phyloP scores from a whole-genome alignment of 1,140 invertebrate genomes.

The Panagrolaimus sp. region DNA sequence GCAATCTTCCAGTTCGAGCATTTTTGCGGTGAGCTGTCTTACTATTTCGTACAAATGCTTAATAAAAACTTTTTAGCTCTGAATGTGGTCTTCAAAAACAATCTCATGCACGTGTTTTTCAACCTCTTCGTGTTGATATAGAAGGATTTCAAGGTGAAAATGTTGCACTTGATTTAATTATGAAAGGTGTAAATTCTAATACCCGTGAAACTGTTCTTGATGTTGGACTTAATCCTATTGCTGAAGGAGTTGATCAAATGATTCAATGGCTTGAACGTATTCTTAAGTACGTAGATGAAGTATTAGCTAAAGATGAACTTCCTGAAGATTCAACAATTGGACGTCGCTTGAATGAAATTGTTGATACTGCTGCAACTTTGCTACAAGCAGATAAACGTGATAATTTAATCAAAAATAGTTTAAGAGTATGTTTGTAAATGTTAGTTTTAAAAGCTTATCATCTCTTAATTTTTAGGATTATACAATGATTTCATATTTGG shows the following conservation, averaged over 20 bases:
- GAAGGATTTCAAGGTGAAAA: slow-evolving; percentile 51
- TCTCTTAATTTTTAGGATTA: slow-evolving; percentile 42
- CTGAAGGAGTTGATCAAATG: slow-evolving; percentile 37
- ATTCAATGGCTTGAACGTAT: slow-evolving; percentile 48
- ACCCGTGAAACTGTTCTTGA: slow-evolving; percentile 43
- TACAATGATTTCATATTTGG: slow-evolving; percentile 55
- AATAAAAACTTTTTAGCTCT: not conserved
- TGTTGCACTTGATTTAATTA: slow-evolving; percentile 44
- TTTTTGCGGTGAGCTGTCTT: slow-evolving; percentile 47
- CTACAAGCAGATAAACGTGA: slow-evolving; percentile 52
- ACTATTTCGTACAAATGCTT: too few relatives aligned
- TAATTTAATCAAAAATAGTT: slow-evolving; percentile 43
- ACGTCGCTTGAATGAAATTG: slow-evolving; percentile 47
- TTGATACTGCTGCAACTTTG: slow-evolving; percentile 47
- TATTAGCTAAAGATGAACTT: slow-evolving; percentile 36
- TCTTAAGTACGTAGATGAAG: slow-evolving; percentile 46
- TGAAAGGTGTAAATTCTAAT: slow-evolving; percentile 46
- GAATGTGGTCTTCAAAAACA: slow-evolving; percentile 2
- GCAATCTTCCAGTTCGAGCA: slow-evolving; percentile 45
- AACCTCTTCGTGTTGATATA: slow-evolving; percentile 48
- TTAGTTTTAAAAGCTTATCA: slow-evolving; percentile 4
- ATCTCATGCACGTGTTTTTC: slow-evolving; percentile 33
- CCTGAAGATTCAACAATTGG: slow-evolving; percentile 46
- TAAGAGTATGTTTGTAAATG: slow-evolving; percentile 35
- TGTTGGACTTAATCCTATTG: slow-evolving; percentile 44